Conservation (phyloP, 2,888 invertebrate species). For the Pyralis farinalis region DNA sequence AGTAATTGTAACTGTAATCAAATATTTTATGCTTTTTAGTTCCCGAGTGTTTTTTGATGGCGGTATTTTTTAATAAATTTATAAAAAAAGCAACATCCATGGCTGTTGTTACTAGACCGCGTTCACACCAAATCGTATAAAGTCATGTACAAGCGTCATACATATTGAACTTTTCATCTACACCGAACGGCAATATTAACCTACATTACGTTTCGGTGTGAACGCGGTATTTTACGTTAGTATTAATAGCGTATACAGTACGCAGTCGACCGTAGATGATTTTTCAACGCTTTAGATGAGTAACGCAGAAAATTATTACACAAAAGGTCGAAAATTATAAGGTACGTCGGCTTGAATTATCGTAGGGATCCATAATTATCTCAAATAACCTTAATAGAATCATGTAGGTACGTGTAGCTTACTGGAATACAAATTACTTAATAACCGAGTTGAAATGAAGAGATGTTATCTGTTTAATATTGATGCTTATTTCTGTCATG, state of each 20-base stretch:
- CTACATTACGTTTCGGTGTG: too few relatives aligned
- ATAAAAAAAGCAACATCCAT: too few relatives aligned
- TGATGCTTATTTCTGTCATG: neutral
- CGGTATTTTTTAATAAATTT: too few relatives aligned
- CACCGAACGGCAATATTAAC: too few relatives aligned
- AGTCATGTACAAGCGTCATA: too few relatives aligned
- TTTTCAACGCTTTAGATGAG: slow-evolving; percentile 4
- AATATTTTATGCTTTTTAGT: too few relatives aligned
- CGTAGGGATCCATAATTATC: neutral
- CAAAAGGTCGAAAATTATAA: slow-evolving; percentile 6
- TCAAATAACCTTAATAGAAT: neutral
- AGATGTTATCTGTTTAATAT: neutral
- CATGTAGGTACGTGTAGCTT: neutral
- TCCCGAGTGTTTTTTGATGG: too few relatives aligned
- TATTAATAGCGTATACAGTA: slow-evolving; percentile 4
- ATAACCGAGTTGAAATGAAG: neutral
- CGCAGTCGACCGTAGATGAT: slow-evolving; percentile 4
- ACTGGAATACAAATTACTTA: neutral
- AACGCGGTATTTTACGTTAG: too few relatives aligned
- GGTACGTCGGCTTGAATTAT: neutral
- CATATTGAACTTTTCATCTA: too few relatives aligned
- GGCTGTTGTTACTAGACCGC: too few relatives aligned
- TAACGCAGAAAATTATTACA: slow-evolving; percentile 4
- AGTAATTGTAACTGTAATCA: too few relatives aligned
- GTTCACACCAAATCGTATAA: too few relatives aligned